Evolutionary conservation across 2,113 vertebrate genomes (phyloP).

Genomic region (Tyto alba): DNA sequence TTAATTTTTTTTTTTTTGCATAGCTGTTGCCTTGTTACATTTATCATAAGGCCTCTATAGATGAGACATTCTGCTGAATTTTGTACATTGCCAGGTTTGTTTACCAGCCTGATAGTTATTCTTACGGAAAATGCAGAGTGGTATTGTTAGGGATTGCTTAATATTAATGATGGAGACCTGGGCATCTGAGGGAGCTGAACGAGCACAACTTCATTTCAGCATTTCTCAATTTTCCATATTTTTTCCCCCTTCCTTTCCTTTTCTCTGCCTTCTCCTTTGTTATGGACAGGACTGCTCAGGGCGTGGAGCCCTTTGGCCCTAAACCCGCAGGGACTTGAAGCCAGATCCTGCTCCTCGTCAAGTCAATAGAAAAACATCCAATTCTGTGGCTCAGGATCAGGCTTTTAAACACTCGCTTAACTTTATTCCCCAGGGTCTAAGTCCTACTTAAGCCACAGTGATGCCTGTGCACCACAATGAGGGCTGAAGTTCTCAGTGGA

Average conservation of each 20-base stretch:
- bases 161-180: neutral
- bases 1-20: neutral
- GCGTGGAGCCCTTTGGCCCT: neutral
- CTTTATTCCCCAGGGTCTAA: rapidly evolving
- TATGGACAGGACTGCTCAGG: rapidly evolving
- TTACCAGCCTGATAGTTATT: neutral
- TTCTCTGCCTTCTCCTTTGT: neutral
- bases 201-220: neutral
- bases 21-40: neutral
- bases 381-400: rapidly evolving
- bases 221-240: neutral
- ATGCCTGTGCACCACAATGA: rapidly evolving
- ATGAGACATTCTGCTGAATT: neutral
- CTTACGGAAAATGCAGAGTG: neutral
- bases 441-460: rapidly evolving
- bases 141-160: neutral
- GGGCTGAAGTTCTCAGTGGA: neutral
- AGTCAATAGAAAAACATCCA: neutral
- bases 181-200: neutral
- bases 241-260: neutral
- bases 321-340: neutral
- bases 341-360: neutral
- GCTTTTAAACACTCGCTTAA: rapidly evolving
- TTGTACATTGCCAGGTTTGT: neutral
- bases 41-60: neutral